Evolutionary conservation across 2,797 vertebrate species (phyloP), one percentile per base, ranked within the genome.

Genomic region (Anguilla marmorata): DNA sequence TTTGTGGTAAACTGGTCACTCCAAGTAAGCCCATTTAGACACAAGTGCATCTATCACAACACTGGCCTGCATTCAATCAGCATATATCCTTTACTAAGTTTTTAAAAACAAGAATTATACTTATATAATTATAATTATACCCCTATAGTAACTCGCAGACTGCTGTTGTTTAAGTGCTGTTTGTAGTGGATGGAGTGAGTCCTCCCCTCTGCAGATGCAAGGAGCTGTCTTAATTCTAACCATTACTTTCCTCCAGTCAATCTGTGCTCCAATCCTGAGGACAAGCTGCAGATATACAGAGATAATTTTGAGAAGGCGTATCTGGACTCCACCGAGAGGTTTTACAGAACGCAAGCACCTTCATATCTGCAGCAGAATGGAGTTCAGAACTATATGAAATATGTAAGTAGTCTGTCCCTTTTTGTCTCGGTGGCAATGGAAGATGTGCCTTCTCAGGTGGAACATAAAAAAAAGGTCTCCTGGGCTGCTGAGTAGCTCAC

Each of bases 381-480:
- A 90, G 98, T 99, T 90, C 98, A 99, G 91, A 99, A 99, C 95
- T 99, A 99, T 94, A 99, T 99, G 98, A 99, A 99, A 99, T 99
- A 99, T 95, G 98, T 99, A 96, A 96, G 98, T 96, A 45, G 5
- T 50, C 11, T 21, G 19, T 50, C 45, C 5, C 45, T 50, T 45
- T 6, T 48, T n/a, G 41, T 24, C 79, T 82, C 41, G 50, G 2
- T 48, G 7, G 7, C 2, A 82, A 9, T 12, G n/a, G 21, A 82
- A 82, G 41, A 24, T 21, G 50, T 82, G 2, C 19, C 0, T 82
- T 82, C 45, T 82, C 45, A n/a, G 21, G 37, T 79, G 74, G 37
- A 45, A n/a, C 79, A n/a, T 82, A 76, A 45, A 72, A 33, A 33
- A 58, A 12, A 16, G 19, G 1, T 21, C 24, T 19, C 60, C 19